A percentile compares a stretch with the other conserved stretches of the same genome.
phyloP scores from a whole-genome alignment of 2,888 invertebrate species.

The Cylloceria caligata region DNA sequence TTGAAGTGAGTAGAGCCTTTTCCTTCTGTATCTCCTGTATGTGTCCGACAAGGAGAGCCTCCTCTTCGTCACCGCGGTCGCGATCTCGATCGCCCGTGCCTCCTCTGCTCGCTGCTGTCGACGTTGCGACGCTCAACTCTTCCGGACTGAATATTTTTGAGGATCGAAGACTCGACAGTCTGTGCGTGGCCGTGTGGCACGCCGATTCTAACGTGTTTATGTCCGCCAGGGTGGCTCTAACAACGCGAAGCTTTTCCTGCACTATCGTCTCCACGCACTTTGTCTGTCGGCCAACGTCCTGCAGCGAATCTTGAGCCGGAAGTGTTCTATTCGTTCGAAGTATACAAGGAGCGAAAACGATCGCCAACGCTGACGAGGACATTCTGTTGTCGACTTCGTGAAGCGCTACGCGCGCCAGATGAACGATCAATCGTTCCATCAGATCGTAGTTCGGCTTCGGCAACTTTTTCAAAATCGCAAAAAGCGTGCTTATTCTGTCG shows the following conservation, averaged over 20 bases:
- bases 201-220: slow-evolving; percentile 96
- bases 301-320: slow-evolving; percentile 96
- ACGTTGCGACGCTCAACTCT: slow-evolving; percentile 84
- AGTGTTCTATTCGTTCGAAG: slow-evolving; percentile 94
- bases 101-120: slow-evolving; percentile 76
- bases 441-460: slow-evolving; percentile 95
- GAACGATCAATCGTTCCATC: slow-evolving; percentile 96
- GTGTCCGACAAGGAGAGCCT: slow-evolving; percentile 91
- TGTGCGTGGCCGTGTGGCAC: slow-evolving; percentile 92
- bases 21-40: slow-evolving; percentile 93
- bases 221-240: slow-evolving; percentile 94
- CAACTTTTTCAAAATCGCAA: slow-evolving; percentile 94
- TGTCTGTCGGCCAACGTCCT: slow-evolving; percentile 95
- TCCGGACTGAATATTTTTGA: slow-evolving; percentile 89
- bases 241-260: slow-evolving; percentile 93
- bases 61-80: slow-evolving; percentile 88
- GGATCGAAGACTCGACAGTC: slow-evolving; percentile 91
- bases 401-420: slow-evolving; percentile 94
- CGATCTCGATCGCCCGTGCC: slow-evolving; percentile 79
- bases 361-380: slow-evolving; percentile 96
- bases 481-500: slow-evolving; percentile 93
- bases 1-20: slow-evolving; percentile 92
- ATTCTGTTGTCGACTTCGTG: slow-evolving; percentile 96
- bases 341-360: slow-evolving; percentile 98
- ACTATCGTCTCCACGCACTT: slow-evolving; percentile 96